Conservation (phyloP, 2,888 invertebrate species). For the Acrobasis consociella region DNA sequence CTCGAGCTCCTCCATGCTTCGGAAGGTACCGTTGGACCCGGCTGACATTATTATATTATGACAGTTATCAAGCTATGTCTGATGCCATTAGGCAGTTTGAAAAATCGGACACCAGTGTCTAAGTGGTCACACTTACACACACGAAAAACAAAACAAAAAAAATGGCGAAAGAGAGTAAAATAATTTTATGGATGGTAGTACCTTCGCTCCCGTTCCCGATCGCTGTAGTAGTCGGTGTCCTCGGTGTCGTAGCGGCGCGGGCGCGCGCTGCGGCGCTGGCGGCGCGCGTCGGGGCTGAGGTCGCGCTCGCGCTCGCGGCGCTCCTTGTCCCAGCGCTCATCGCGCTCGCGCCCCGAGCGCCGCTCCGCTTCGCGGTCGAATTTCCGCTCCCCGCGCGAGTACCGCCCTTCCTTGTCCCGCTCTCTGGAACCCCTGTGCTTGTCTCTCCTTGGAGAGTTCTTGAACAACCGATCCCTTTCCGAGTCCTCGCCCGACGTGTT, state of each 20-base stretch:
- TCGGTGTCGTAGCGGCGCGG: slow-evolving; percentile 84
- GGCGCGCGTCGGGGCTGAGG: slow-evolving; percentile 59
- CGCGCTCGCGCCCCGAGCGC: slow-evolving; percentile 54
- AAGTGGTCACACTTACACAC: too few relatives aligned
- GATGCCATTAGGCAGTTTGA: too few relatives aligned
- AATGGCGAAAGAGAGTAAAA: too few relatives aligned
- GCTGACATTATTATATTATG: too few relatives aligned
- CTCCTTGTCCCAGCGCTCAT: slow-evolving; percentile 61
- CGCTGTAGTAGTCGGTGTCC: slow-evolving; percentile 87
- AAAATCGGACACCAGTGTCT: too few relatives aligned
- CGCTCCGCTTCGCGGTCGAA: slow-evolving; percentile 58
- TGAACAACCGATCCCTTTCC: slow-evolving; percentile 66
- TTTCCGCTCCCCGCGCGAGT: slow-evolving; percentile 61
- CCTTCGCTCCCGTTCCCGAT: slow-evolving; percentile 83
- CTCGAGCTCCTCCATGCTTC: too few relatives aligned
- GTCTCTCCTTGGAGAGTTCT: slow-evolving; percentile 62
- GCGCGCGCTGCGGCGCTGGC: slow-evolving; percentile 61
- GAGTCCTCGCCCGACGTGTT: slow-evolving; percentile 74
- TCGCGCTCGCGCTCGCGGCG: slow-evolving; percentile 57
- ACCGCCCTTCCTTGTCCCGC: slow-evolving; percentile 57
- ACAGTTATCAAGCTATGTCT: too few relatives aligned
- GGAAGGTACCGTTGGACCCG: too few relatives aligned
- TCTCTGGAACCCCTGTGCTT: slow-evolving; percentile 59
- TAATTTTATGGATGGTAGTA: slow-evolving; percentile 31
- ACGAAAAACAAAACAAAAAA: too few relatives aligned